Evolutionary conservation across 2,888 invertebrate genomes (phyloP).

Genomic region (Syrphus vitripennis): DNA sequence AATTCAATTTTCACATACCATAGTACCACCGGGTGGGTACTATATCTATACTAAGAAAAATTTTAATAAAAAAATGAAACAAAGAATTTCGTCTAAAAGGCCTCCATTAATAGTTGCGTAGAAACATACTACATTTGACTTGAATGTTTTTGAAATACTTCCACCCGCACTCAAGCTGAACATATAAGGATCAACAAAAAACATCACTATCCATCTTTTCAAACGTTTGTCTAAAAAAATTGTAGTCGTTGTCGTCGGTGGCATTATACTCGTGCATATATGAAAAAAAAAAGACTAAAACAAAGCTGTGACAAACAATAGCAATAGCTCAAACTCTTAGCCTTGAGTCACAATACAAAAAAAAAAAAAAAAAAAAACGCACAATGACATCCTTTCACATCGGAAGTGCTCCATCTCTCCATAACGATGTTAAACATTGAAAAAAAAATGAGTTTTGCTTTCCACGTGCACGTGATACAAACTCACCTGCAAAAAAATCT

Average conservation of each 20-base stretch:
- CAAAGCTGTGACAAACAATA: not conserved
- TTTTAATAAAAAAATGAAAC: no score
- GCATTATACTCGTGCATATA: not conserved
- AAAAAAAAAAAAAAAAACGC: not conserved
- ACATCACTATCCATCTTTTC: not conserved
- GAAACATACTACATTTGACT: no score
- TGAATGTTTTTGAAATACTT: no score
- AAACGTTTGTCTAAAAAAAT: not conserved
- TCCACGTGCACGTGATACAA: slow-evolving; percentile 1
- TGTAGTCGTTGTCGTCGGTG: not conserved
- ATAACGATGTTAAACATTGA: not conserved
- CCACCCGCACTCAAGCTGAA: no score
- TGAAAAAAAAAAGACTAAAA: not conserved
- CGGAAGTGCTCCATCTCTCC: slow-evolving; percentile 17
- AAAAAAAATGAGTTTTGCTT: not conserved
- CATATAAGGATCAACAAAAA: no score
- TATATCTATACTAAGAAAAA: no score
- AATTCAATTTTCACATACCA: no score
- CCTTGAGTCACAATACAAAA: slow-evolving; percentile 12
- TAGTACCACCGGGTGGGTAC: no score
- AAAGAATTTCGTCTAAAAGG: no score
- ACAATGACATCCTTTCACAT: not conserved
- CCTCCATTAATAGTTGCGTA: no score
- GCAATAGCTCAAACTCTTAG: slow-evolving; percentile 1
- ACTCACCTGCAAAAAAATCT: slow-evolving; percentile 13